Conservation (phyloP, 2,797 vertebrate genomes). For the Lagothrix lagotricha region DNA sequence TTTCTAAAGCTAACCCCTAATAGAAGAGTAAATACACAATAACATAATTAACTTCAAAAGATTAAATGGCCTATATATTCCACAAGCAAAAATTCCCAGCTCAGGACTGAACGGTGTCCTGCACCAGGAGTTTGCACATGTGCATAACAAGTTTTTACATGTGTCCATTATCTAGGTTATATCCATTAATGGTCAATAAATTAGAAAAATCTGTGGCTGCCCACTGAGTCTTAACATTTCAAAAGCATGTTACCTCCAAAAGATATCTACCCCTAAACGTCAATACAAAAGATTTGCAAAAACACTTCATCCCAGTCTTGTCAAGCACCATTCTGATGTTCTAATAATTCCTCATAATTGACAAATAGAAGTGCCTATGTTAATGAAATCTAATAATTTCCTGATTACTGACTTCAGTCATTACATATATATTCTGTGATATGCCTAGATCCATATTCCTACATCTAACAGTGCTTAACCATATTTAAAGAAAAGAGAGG, state of each 20-base stretch:
- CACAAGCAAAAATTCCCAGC: background rate
- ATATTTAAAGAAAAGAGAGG: background rate
- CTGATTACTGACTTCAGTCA: background rate
- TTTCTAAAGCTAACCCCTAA: constrained; percentile 18
- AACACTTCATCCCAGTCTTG: background rate
- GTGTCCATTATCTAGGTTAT: background rate
- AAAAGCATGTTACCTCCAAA: background rate
- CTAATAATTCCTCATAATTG: background rate
- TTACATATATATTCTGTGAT: background rate
- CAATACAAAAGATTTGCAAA: background rate
- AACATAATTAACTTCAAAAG: background rate
- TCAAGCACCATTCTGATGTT: background rate
- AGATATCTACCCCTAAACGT: background rate
- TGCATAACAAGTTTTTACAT: background rate
- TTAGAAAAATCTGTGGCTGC: background rate
- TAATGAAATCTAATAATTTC: background rate
- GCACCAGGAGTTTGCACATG: background rate
- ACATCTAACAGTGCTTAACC: background rate
- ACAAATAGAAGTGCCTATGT: background rate
- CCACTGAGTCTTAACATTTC: background rate
- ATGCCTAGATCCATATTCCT: background rate
- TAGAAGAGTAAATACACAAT: background rate
- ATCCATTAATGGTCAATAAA: background rate
- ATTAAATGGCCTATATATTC: background rate
- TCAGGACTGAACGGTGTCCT: background rate